These are phyloP conservation scores for human DNA, from an alignment of 2,113 vertebrate species.

Conservation along the genomic window GRCh38 chr13:97465001-97465500, in stretches of 20 bases:
- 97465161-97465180: constrained; percentile 78
- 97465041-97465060: constrained; percentile 72
- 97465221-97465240: constrained; percentile 84
- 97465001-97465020: constrained; percentile 78
- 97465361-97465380: constrained; percentile 82
- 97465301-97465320: constrained; percentile 85
- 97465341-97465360: constrained; percentile 83
- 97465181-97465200: constrained; percentile 80
- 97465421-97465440: constrained; percentile 87
- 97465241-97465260: constrained; percentile 82
- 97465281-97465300: constrained; percentile 79
- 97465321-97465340: constrained; percentile 89
- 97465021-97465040: constrained; percentile 78
- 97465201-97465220: constrained; percentile 80
- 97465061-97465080: constrained; percentile 73
- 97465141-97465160: constrained; percentile 79
- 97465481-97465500: constrained; percentile 83
- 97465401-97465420: constrained; percentile 77
- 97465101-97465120: constrained; percentile 75
- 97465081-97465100: constrained; percentile 73
- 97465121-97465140: constrained; percentile 81
- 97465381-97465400: constrained; percentile 82
- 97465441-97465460: constrained; percentile 81
- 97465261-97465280: constrained; percentile 83
- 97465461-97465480: constrained; percentile 83